Evolutionary conservation across 1,140 invertebrate genomes (phyloP).

Genomic region (Bombus sylvicola): DNA sequence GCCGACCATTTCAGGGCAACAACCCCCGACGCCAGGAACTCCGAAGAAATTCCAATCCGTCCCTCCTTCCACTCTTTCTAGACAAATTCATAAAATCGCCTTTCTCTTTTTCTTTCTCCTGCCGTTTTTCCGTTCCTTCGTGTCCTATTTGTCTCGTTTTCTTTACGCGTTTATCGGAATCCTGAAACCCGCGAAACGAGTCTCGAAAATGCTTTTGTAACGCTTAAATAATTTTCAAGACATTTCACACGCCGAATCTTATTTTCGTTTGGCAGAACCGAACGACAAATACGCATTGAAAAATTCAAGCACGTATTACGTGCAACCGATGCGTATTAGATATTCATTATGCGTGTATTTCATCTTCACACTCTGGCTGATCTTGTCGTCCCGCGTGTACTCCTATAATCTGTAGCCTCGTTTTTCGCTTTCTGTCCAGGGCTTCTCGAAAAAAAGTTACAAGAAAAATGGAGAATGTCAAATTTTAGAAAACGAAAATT

Average conservation of each 20-base stretch:
- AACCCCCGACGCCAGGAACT: constrained; percentile 30
- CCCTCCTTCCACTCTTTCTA: not conserved
- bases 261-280: fast-evolving
- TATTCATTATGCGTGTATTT: not conserved
- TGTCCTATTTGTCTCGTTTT: not conserved
- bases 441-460: not conserved
- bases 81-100: not conserved
- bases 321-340: not conserved
- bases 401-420: not conserved
- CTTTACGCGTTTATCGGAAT: not conserved
- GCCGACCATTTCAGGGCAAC: constrained; percentile 44
- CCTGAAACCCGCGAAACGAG: not conserved
- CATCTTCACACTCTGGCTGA: too few relatives aligned
- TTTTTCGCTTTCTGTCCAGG: fast-evolving
- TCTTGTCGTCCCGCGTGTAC: too few relatives aligned
- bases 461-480: too few relatives aligned
- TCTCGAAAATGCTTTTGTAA: too few relatives aligned
- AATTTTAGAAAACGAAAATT: too few relatives aligned
- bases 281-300: not conserved
- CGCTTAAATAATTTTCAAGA: not conserved
- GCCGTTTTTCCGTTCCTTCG: too few relatives aligned
- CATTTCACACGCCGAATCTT: not conserved
- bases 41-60: constrained; percentile 34
- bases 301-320: too few relatives aligned
- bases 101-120: not conserved